These are phyloP conservation scores for Drepana arcuata DNA, from an alignment of 1,140 invertebrate species.

Conservation along the genomic window DNA sequence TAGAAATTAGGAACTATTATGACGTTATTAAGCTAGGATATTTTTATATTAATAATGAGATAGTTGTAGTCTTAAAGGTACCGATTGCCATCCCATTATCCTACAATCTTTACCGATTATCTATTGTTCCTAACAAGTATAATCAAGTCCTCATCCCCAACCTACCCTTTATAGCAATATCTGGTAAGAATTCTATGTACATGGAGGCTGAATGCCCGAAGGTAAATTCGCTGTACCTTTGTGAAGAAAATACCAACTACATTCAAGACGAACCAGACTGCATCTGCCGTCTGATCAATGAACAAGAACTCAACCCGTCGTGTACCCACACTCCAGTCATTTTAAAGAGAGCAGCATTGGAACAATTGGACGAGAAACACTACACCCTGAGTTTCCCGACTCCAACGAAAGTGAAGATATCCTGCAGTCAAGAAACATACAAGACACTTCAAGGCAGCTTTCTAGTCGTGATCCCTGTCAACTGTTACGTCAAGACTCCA, in stretches of 20 bases:
- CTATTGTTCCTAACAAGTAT: too few relatives aligned
- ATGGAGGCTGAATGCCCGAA: slow-evolving; percentile 21
- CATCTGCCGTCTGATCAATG: neutral
- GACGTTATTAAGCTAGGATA: slow-evolving; percentile 24
- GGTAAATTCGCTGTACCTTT: slow-evolving; percentile 10
- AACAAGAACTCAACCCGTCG: neutral
- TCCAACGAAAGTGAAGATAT: neutral
- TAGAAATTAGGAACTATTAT: too few relatives aligned
- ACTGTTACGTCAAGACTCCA: neutral
- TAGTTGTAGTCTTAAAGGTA: slow-evolving; percentile 25
- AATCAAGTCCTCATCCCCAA: too few relatives aligned
- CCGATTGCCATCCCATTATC: too few relatives aligned
- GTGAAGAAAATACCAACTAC: slow-evolving; percentile 1
- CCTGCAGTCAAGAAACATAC: neutral
- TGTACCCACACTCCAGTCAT: neutral
- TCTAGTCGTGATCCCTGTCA: neutral
- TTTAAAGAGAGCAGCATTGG: neutral
- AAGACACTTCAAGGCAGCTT: neutral
- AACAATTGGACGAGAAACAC: neutral
- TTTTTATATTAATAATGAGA: too few relatives aligned
- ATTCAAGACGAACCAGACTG: neutral
- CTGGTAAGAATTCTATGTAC: slow-evolving; percentile 2
- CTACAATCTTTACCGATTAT: too few relatives aligned
- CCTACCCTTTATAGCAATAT: slow-evolving; percentile 16
- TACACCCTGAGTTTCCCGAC: neutral